Evolutionary conservation across 2,113 vertebrate genomes (phyloP), one percentile per base, ranked within the genome.

Genomic region (Bos taurus): DNA sequence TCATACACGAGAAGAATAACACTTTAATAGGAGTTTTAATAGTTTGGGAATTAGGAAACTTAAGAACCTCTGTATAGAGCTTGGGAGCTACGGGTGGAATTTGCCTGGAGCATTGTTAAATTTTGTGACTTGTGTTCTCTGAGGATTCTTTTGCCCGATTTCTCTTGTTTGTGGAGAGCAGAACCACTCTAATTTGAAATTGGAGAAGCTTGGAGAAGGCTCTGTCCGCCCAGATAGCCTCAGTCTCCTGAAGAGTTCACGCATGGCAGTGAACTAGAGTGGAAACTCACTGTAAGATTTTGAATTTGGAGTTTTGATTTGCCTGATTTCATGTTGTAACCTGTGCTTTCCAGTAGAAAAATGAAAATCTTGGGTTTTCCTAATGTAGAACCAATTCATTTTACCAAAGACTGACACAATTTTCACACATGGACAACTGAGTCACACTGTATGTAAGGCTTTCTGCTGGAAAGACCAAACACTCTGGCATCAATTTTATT

Each of bases 311-410:
- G 54, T 77, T 83, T 57, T 57, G 78, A 71, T 91, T 96, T 86
- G 54, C 4, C 46, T 62, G 14, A 23, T 90, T 93, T 88, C 64
- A 71, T 21, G 33, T 77, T 85, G 33, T 93, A 54, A 74, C 43
- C 56, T 89, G 60, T 43, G 46, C 84, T 98, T 97, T 40, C 36
- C 50, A 92, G 16, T 77, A 57, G 13, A 81, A n/a, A 25, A 90
- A 60, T 26, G 81, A 59, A 95, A 90, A n/a, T 77, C 4, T 48
- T 86, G 94, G 88, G 56, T 95, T 97, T 95, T 95, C 78, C 54
- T 90, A 78, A 36, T 74, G 40, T 85, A 52, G 64, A 95, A 86
- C 46, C 54, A 91, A 80, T 88, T 90, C 50, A 83, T 11, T 59
- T 89, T 91, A 64, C 9, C 46, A 95, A 71, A 36, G 52, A 71